Percentiles rank a stretch among this genome's conserved stretches.
Conservation (phyloP, 2,888 invertebrate genomes). For the Piscicola geometra region DNA sequence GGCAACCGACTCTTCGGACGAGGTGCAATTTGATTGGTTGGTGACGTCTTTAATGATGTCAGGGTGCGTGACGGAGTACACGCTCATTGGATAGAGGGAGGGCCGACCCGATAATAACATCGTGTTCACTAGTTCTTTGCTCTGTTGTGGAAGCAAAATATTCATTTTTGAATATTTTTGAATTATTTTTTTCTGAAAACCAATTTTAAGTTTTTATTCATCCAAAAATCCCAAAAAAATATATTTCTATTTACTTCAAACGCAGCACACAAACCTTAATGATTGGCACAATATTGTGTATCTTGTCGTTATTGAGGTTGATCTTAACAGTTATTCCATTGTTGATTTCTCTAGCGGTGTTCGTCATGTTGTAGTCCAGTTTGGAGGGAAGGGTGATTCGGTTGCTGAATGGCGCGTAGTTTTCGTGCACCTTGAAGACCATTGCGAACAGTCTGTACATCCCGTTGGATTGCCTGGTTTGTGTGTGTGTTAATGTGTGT, state of each 20-base stretch:
- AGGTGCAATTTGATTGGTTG: slow-evolving; percentile 20
- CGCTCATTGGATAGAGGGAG: slow-evolving; percentile 16
- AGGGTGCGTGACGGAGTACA: slow-evolving; percentile 21
- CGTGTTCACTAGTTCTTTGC: slow-evolving; percentile 23
- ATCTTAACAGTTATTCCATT: slow-evolving; percentile 27
- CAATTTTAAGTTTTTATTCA: neutral
- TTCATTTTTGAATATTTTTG: too few relatives aligned
- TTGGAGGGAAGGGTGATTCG: slow-evolving; percentile 10
- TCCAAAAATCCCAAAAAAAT: too few relatives aligned
- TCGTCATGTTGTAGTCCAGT: slow-evolving; percentile 21
- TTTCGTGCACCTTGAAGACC: slow-evolving; percentile 22
- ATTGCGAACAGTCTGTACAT: slow-evolving; percentile 4
- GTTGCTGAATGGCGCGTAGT: neutral
- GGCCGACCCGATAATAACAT: slow-evolving; percentile 6
- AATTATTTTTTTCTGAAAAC: neutral
- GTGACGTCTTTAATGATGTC: slow-evolving; percentile 28
- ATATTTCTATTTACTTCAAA: too few relatives aligned
- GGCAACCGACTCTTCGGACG: slow-evolving; percentile 24
- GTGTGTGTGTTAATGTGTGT: too few relatives aligned
- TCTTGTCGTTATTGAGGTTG: slow-evolving; percentile 9
- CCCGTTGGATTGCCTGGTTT: neutral
- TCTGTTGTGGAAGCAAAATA: too few relatives aligned
- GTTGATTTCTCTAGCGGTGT: slow-evolving; percentile 21
- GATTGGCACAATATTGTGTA: slow-evolving; percentile 23
- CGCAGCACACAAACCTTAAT: slow-evolving; percentile 26